Evolutionary conservation across 2,888 invertebrate species (phyloP), one percentile per base, ranked within the genome.

Genomic region (Cotesia congregata): DNA sequence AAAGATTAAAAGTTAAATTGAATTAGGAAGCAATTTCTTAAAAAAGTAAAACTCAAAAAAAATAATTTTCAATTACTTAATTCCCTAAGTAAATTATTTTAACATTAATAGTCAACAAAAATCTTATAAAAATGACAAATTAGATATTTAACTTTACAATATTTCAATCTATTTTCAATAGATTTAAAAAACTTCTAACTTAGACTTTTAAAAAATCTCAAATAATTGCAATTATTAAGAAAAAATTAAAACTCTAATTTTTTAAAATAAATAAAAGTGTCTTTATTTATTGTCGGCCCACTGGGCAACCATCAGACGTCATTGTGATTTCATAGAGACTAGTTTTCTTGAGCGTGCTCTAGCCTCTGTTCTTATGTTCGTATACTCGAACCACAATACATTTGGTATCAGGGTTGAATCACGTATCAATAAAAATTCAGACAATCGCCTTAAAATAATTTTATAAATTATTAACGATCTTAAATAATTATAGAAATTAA

Each of bases 321-420:
- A 95, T 93, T 95, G 95, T 9, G 94, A 93, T 90, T 95, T 95
- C 92, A 95, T 92, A 61, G 95, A 94, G 70, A 95, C 94, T 86
- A 95, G 90, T 90, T 96, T 96, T 80, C 95, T 92, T 71, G 94
- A 94, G 80, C 96, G 92, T 6, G 95, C 93, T 81, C 95, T 92
- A 50, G 95, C 94, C 88, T 97, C 97, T 84, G 95, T 94, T 81
- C 96, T 91, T 74, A 95, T 94, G 81, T 95, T 95, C 39, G 96
- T 96, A 89, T 97, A 97, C 89, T 97, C 97, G 88, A 97, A 97
- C 96, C 97, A 97, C 82, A 97, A 89, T 17, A 97, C 95, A 89
- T 97, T 97, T 39, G 97, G 97, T 88, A 97, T 97, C 77, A 97
- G 90, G 0, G 97, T 96, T 61, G 96, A 96, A 88, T 97, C 97